Evolutionary conservation across 1,140 invertebrate species (phyloP).

Genomic region (Drosophila parabipectinata): DNA sequence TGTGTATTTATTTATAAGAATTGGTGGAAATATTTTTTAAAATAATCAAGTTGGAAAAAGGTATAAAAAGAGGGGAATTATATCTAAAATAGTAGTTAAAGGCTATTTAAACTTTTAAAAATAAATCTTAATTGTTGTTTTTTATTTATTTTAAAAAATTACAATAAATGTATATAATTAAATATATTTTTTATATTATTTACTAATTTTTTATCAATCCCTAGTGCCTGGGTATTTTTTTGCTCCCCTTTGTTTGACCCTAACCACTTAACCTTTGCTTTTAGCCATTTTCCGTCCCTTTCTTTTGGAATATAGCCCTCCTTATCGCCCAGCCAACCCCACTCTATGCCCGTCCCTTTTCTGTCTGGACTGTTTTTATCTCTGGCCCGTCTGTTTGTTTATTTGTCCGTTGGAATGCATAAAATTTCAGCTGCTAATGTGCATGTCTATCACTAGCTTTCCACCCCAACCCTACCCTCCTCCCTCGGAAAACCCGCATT

Average conservation of each 20-base stretch:
- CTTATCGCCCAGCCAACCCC: neutral
- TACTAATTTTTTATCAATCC: too few relatives aligned
- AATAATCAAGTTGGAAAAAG: neutral
- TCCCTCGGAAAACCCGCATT: neutral
- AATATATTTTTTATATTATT: too few relatives aligned
- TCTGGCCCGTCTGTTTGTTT: slow-evolving; percentile 39
- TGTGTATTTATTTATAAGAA: too few relatives aligned
- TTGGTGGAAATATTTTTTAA: too few relatives aligned
- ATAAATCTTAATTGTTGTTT: too few relatives aligned
- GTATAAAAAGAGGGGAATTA: neutral
- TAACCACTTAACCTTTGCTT: slow-evolving; percentile 21
- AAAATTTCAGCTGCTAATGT: slow-evolving; percentile 61
- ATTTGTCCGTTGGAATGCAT: slow-evolving; percentile 55
- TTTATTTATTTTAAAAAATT: too few relatives aligned
- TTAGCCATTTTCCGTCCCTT: neutral
- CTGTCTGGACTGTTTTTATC: slow-evolving; percentile 21
- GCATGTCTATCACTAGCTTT: slow-evolving; percentile 41
- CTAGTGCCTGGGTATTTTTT: neutral
- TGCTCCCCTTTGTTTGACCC: neutral
- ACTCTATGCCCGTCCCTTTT: neutral
- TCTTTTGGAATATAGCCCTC: neutral
- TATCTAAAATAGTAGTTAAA: too few relatives aligned
- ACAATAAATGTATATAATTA: too few relatives aligned
- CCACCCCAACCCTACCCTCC: too few relatives aligned
- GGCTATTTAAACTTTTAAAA: too few relatives aligned